Conservation (phyloP, 2,888 invertebrate genomes). For the Brenthis hecate region DNA sequence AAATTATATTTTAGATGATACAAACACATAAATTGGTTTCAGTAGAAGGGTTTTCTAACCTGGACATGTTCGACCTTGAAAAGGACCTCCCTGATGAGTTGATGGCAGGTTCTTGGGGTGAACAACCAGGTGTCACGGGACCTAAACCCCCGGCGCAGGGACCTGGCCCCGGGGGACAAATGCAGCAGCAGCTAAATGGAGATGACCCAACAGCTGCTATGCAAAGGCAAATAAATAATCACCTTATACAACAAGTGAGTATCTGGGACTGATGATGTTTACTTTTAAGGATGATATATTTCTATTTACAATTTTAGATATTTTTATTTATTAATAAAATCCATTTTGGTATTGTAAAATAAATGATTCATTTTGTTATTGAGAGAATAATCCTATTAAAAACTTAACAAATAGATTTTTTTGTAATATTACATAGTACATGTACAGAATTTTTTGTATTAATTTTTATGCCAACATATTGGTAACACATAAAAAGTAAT, state of each 20-base stretch:
- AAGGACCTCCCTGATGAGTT: conserved; percentile 96
- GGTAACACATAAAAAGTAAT: too few species aligned
- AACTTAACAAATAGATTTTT: too few species aligned
- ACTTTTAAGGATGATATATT: neutral
- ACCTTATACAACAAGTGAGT: conserved; percentile 86
- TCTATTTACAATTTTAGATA: neutral
- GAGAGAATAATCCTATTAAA: too few species aligned
- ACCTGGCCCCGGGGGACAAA: conserved; percentile 87
- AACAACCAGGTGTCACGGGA: conserved; percentile 84
- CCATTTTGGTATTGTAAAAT: neutral
- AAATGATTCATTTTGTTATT: too few species aligned
- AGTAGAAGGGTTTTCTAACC: conserved; percentile 90
- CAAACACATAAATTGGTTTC: conserved; percentile 23
- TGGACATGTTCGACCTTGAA: conserved; percentile 94
- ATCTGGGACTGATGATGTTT: conserved; percentile 54
- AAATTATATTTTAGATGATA: neutral
- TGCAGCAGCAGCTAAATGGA: conserved; percentile 85
- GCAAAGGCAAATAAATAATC: conserved; percentile 84
- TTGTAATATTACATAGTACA: too few species aligned
- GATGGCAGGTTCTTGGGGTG: conserved; percentile 90
- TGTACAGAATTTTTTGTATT: too few species aligned
- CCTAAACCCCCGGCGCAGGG: conserved; percentile 92
- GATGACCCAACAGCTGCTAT: conserved; percentile 84
- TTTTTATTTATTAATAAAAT: neutral
- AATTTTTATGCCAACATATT: too few species aligned